Base-by-base conservation (phyloP, 2,113 vertebrate species). In the Bufo bufo region DNA sequence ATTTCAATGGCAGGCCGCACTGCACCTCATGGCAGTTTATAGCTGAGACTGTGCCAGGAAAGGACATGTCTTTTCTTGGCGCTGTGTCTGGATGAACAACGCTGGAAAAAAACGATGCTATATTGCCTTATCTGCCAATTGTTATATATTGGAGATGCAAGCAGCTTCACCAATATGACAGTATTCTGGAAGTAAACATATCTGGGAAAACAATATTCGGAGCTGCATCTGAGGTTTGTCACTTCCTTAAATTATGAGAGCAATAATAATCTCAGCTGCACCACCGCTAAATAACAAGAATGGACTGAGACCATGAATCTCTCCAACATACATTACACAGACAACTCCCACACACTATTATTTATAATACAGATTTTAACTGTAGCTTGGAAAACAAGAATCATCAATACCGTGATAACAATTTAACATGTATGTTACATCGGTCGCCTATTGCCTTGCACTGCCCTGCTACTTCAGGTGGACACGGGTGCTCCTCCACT, bases 281-380 rank as follows among this genome's bases (percentile, higher is more conserved):
- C 16, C 4, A 81, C 2, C 12, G 80, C 43, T 45, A 47, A 45
- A 82, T 20, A 61, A 47, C 80, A 61, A 63, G 58, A 61, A 43
- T 63, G 58, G n/a, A 63, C 33, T 47, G 4, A 59, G n/a, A 54
- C 7, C 14, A 19, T 47, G 19, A 79, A 56, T 56, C 77, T 56
- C 77, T n/a, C 52, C 77, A 56, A 79, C 23, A 82, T 63, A 63
- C 19, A 82, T 63, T 63, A 63, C 33, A 82, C 6, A 82, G 43
- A 82, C 23, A 63, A 82, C 80, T 14, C 58, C 58, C 45, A 82
- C 80, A 19, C 79, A 82, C 58, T 82, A 19, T 45, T 20, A 79
- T 79, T 13, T 63, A 33, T 63, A 63, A 33, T 47, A 47, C 2
- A 47, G 6, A 63, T 82, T 10, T 63, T 82, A 47, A 63, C 75